Evolutionary conservation across 2,888 invertebrate genomes (phyloP), one percentile per base, ranked within the genome.

Genomic region (Xylota segnis): DNA sequence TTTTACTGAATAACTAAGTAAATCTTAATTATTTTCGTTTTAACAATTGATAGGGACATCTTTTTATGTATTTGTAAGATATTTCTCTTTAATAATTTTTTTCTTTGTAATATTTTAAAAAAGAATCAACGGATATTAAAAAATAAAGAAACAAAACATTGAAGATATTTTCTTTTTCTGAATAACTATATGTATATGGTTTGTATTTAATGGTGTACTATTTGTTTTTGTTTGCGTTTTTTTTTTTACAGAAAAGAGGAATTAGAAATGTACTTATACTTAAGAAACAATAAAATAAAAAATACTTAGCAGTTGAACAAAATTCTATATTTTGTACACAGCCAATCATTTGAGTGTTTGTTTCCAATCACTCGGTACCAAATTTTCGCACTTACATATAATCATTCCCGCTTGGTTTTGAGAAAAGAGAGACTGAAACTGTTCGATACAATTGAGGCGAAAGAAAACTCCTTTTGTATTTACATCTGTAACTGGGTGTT

Each of bases 101-200:
- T 58, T 54, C 18, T 23, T 45, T 79, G 5, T 56, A 14, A 43
- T 56, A 7, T 45, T 43, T 83, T 79, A 66, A 47, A 76, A 81
- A 84, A 61, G 40, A 81, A 84, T 71, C 81, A 86, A 86, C 84
- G 81, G 76, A 74, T 79, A 79, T 75, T 70, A 79, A 74, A 59
- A 37, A 37, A n/a, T n/a, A n/a, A n/a, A 4, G 18, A 77, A 83
- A 72, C 59, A 83, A 78, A 81, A 76, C 59, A 84, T 66, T 76
- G 65, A 79, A 66, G 50, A 59, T 70, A 58, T 74, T 32, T 54
- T 43, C 6, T 37, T 59, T 27, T 58, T 56, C 27, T 43, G 50
- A 12, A 71, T 58, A 58, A 75, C 68, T 77, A 68, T 78, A 37
- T 52, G 43, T 61, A 37, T 45, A 50, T 61, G 77, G 82, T 66